Percentiles rank a stretch among this genome's conserved stretches.
phyloP scores from a whole-genome alignment of 37 sponge, comb jelly and placozoan species.

The Geodia barretti region DNA sequence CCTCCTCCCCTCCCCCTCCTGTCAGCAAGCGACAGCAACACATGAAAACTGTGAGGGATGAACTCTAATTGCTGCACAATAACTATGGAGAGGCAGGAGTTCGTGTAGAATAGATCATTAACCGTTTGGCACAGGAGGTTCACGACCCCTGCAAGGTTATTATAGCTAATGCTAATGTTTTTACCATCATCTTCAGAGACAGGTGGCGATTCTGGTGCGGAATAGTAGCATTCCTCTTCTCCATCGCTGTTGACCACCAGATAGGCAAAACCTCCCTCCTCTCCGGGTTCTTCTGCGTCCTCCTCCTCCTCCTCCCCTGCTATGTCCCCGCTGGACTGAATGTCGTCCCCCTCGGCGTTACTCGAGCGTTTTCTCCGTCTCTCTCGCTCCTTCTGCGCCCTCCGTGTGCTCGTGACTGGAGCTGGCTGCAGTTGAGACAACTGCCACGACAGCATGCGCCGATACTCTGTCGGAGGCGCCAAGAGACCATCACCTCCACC shows the following conservation, averaged over 20 bases:
- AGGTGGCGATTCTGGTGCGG: slow-evolving; percentile 48
- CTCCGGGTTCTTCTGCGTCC: neutral
- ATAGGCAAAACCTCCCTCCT: neutral
- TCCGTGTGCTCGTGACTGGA: neutral
- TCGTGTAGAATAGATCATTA: too few species aligned
- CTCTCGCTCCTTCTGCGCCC: neutral
- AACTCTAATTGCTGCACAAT: neutral
- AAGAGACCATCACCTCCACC: too few species aligned
- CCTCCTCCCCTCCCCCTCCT: too few species aligned
- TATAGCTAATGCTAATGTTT: neutral
- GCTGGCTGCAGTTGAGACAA: slow-evolving; percentile 5
- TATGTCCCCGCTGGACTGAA: neutral
- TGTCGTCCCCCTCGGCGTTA: neutral
- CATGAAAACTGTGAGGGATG: too few species aligned
- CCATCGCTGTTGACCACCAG: slow-evolving; percentile 34
- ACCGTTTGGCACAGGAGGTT: too few species aligned
- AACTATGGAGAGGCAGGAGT: too few species aligned
- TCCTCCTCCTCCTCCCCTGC: neutral
- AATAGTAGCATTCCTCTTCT: slow-evolving; percentile 48
- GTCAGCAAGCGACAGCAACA: too few species aligned
- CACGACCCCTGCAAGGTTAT: too few species aligned
- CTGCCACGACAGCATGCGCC: slow-evolving; percentile 58
- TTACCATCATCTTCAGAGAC: neutral
- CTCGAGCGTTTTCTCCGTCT: neutral
- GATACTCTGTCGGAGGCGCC: slow-evolving; percentile 23